phyloP scores from a whole-genome alignment of 2,113 vertebrate species.

The Chaenocephalus aceratus region DNA sequence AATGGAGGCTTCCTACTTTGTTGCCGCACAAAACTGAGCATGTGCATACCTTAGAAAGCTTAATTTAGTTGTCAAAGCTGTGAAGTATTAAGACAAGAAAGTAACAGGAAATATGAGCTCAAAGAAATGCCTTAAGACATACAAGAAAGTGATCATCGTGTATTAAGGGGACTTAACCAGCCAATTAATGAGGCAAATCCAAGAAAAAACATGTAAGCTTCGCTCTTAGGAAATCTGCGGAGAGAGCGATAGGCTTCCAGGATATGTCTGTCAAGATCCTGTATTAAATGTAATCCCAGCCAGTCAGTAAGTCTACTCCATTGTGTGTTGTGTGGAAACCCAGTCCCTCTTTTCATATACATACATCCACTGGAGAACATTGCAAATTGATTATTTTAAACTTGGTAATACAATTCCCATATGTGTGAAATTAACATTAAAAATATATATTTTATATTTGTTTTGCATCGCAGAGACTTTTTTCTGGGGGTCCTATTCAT shows the following conservation, averaged over 20 bases:
- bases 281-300: conserved; percentile 92
- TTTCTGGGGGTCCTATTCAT: conserved; percentile 83
- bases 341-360: conserved; percentile 54
- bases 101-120: conserved; percentile 32
- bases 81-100: conserved; percentile 30
- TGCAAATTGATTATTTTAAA: conserved; percentile 49
- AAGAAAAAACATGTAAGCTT: conserved; percentile 83
- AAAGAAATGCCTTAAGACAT: conserved; percentile 55
- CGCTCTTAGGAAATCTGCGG: conserved; percentile 80
- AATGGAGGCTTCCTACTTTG: conserved; percentile 31
- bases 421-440: conserved; percentile 28
- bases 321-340: conserved; percentile 73
- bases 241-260: conserved; percentile 85
- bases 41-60: conserved; percentile 13
- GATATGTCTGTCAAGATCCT: conserved; percentile 92
- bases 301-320: conserved; percentile 78
- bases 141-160: conserved; percentile 80
- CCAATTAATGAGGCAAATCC: conserved; percentile 87
- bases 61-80: conserved; percentile 24
- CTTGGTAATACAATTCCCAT: conserved; percentile 4
- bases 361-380: conserved; percentile 24
- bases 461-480: conserved; percentile 37
- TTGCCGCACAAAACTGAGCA: conserved; percentile 27
- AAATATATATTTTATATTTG: conserved; percentile 40
- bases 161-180: conserved; percentile 86